Percentiles rank a stretch among this genome's conserved stretches.
phyloP scores from a whole-genome alignment of 2,888 invertebrate species.

The Agelastica alni region DNA sequence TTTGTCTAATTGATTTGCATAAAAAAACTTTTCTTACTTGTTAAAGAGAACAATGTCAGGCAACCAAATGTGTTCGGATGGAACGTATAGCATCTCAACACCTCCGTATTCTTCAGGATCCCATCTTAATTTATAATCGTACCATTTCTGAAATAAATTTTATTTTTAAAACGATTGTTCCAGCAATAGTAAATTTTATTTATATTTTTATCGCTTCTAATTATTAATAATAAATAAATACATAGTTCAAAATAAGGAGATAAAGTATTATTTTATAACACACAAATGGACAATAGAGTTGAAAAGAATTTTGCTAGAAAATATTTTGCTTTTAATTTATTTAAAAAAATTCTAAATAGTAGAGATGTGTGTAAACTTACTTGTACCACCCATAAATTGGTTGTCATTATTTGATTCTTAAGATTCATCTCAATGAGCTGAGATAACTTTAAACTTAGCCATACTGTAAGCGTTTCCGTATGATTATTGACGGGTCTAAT shows the following conservation, averaged over 20 bases:
- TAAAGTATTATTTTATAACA: too few relatives aligned
- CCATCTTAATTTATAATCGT: constrained; percentile 88
- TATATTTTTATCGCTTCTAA: too few relatives aligned
- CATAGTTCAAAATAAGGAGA: too few relatives aligned
- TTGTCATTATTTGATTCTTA: constrained; percentile 93
- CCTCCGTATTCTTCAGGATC: constrained; percentile 90
- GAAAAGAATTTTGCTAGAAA: background rate
- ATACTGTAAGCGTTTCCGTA: constrained; percentile 88
- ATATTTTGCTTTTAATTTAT: background rate
- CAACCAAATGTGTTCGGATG: constrained; percentile 95
- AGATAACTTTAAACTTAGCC: constrained; percentile 86
- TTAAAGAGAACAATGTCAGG: constrained; percentile 95
- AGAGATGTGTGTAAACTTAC: constrained; percentile 64
- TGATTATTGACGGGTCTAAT: constrained; percentile 93
- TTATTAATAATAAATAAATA: too few relatives aligned
- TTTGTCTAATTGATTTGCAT: too few relatives aligned
- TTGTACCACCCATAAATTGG: constrained; percentile 93
- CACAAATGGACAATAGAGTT: too few relatives aligned
- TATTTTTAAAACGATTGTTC: background rate
- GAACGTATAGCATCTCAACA: constrained; percentile 88
- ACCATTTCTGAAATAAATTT: constrained; percentile 74
- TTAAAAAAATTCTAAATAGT: too few relatives aligned
- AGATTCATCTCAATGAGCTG: constrained; percentile 91
- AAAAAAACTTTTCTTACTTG: too few relatives aligned
- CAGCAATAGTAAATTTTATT: background rate